A percentile compares a stretch with the other conserved stretches of the same genome.
phyloP scores from a whole-genome alignment of 2,113 vertebrate genomes.

The Poicephalus gulielmi region DNA sequence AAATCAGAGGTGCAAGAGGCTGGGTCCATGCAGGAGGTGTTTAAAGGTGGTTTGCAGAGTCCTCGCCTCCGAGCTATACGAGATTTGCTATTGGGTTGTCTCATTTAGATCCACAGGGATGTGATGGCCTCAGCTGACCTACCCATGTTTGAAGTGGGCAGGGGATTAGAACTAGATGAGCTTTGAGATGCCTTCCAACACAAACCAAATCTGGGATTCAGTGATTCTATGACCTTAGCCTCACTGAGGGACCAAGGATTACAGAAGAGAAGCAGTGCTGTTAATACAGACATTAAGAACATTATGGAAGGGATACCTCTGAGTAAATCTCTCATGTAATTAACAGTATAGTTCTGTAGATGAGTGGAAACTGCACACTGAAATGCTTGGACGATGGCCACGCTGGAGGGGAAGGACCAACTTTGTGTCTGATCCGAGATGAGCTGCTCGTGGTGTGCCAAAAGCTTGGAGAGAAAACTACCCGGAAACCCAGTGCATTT shows the following conservation, averaged over 20 bases:
- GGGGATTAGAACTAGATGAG: not conserved
- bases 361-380: not conserved
- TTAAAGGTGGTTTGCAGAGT: not conserved
- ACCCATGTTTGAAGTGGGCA: not conserved
- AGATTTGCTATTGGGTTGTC: not conserved
- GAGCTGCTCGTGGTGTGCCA: not conserved
- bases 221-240: not conserved
- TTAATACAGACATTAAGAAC: not conserved
- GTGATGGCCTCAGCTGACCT: not conserved
- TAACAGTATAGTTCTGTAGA: not conserved
- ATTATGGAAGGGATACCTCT: not conserved
- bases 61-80: not conserved
- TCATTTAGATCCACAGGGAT: not conserved
- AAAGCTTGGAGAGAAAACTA: not conserved
- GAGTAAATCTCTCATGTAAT: not conserved
- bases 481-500: not conserved
- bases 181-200: not conserved
- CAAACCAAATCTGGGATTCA: not conserved
- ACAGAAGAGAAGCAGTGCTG: not conserved
- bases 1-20: not conserved
- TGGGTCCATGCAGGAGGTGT: not conserved
- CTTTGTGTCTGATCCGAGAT: not conserved
- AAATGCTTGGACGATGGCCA: not conserved
- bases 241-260: not conserved
- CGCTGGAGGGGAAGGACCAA: not conserved